Conservation (phyloP, 2,113 vertebrate genomes). For the Eulacestoma nigropectus region DNA sequence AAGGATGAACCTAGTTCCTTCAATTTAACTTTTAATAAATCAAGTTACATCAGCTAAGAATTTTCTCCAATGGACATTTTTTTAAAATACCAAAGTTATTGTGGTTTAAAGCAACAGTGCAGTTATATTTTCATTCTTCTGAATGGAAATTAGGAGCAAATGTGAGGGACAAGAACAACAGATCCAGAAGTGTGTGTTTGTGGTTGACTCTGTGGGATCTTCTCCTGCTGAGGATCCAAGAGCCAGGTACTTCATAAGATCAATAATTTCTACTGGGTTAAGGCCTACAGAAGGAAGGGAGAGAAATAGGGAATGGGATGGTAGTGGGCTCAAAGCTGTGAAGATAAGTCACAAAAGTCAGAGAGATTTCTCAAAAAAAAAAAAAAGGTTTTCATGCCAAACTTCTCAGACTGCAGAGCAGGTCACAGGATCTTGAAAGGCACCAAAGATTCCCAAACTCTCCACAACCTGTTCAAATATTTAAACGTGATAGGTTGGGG, state of each 20-base stretch:
- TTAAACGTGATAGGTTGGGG: fast-evolving
- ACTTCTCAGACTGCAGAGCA: background rate
- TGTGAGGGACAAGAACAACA: background rate
- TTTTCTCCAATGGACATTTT: background rate
- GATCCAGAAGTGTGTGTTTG: background rate
- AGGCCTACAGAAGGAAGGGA: background rate
- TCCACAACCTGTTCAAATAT: background rate
- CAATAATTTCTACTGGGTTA: background rate
- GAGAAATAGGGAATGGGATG: background rate
- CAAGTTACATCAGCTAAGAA: background rate
- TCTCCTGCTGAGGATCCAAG: background rate
- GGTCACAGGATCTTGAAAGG: background rate
- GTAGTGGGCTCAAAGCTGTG: background rate
- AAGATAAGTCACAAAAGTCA: background rate
- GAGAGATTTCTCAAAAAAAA: background rate
- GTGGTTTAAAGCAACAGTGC: background rate
- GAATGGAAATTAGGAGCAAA: background rate
- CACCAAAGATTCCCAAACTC: background rate
- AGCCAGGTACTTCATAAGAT: background rate
- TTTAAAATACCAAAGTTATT: background rate
- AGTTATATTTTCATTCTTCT: background rate
- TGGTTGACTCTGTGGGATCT: background rate
- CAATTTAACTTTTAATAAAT: background rate
- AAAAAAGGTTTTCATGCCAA: background rate
- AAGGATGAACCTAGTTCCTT: background rate